These are phyloP conservation scores for Oncopodura yosiiana DNA, from an alignment of 1,140 invertebrate species.

Conservation along the genomic window DNA sequence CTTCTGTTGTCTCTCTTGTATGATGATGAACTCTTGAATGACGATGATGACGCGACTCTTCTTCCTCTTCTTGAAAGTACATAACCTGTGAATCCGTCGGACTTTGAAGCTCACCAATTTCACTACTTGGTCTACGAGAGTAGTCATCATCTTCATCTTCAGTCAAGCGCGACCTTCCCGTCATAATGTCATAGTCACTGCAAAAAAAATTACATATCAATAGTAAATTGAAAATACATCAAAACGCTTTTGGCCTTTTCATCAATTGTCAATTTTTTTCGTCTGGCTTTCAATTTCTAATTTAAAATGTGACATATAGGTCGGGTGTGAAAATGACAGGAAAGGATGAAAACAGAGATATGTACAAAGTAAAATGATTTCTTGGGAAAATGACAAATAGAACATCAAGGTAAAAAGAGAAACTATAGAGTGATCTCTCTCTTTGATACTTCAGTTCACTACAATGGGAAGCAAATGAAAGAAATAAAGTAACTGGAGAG, in stretches of 20 bases:
- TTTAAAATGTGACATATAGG: too few relatives aligned
- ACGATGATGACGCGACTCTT: constrained; percentile 8
- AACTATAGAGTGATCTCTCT: too few relatives aligned
- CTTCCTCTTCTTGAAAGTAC: neutral
- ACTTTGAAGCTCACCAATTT: neutral
- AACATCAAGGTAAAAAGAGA: too few relatives aligned
- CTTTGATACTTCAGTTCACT: too few relatives aligned
- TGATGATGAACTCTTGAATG: neutral
- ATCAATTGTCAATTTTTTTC: too few relatives aligned
- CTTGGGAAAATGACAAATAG: neutral
- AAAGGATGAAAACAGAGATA: neutral
- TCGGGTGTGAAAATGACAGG: neutral
- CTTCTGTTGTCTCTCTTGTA: constrained; percentile 5
- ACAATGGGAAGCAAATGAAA: too few relatives aligned
- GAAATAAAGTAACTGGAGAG: too few relatives aligned
- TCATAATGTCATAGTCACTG: constrained; percentile 37
- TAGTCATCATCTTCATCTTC: constrained; percentile 5
- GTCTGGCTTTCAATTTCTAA: too few relatives aligned
- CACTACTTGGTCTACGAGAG: neutral
- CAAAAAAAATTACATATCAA: constrained; percentile 11
- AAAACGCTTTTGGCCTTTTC: neutral
- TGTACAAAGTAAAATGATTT: neutral
- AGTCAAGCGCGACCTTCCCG: constrained; percentile 29
- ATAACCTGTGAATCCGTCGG: neutral
- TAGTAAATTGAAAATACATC: neutral